Conservation (phyloP, 1,140 invertebrate genomes). For the Nilaparvata lugens region DNA sequence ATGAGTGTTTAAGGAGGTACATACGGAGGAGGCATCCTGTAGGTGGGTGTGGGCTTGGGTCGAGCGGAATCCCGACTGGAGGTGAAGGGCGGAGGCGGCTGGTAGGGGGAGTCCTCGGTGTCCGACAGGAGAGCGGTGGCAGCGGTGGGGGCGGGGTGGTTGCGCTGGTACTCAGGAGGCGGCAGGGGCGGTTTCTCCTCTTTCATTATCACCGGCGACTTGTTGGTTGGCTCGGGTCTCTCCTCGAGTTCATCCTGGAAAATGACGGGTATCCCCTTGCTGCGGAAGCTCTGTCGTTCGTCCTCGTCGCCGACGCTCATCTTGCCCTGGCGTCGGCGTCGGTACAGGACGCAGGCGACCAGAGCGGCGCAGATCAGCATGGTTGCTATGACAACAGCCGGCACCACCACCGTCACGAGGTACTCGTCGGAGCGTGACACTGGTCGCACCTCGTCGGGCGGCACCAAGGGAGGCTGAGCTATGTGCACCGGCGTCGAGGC, state of each 20-base stretch:
- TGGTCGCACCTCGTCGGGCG: conserved; percentile 39
- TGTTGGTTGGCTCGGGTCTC: conserved; percentile 75
- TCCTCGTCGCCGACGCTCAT: conserved; percentile 55
- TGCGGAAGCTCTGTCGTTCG: conserved; percentile 70
- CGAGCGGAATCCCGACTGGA: conserved; percentile 53
- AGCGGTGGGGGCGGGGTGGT: conserved; percentile 35
- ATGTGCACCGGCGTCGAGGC: conserved; percentile 40
- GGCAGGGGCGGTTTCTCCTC: conserved; percentile 85
- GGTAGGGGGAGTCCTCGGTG: conserved; percentile 50
- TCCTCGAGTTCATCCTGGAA: conserved; percentile 90
- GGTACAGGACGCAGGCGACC: conserved; percentile 81
- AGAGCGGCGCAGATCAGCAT: conserved; percentile 81
- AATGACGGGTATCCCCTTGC: conserved; percentile 88
- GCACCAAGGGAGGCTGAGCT: conserved; percentile 31
- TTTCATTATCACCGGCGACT: conserved; percentile 83
- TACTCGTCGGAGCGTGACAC: conserved; percentile 61
- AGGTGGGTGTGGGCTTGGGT: conserved; percentile 73
- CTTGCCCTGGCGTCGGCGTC: conserved; percentile 38
- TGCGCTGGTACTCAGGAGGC: conserved; percentile 61
- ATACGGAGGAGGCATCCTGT: conserved; percentile 84
- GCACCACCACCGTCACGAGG: conserved; percentile 81
- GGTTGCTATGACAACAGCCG: conserved; percentile 76
- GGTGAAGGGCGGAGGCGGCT: conserved; percentile 71
- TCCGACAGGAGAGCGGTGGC: conserved; percentile 38
- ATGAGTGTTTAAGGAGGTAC: conserved; percentile 72